Conservation (phyloP, 2,888 invertebrate species). For the Sphaeridia pumilis region DNA sequence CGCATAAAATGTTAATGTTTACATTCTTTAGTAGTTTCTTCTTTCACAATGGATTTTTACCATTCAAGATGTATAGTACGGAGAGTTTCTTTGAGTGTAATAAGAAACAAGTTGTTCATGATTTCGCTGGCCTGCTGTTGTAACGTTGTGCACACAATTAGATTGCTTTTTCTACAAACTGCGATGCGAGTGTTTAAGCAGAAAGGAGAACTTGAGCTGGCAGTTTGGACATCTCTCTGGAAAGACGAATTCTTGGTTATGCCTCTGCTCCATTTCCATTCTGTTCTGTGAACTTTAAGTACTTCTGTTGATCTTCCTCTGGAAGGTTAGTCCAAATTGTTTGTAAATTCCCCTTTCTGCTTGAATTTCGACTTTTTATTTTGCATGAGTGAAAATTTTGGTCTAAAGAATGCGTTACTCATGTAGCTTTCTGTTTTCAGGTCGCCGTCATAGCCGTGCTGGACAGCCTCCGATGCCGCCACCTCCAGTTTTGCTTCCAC, state of each 20-base stretch:
- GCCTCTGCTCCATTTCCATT: conserved; percentile 19
- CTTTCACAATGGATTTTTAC: too few species aligned
- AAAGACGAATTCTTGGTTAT: conserved; percentile 18
- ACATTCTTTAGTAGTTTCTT: too few species aligned
- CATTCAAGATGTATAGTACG: too few species aligned
- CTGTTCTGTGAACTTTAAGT: conserved; percentile 22
- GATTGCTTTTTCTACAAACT: too few species aligned
- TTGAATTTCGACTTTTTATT: background rate
- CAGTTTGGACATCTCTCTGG: conserved; percentile 36
- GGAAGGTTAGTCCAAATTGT: conserved; percentile 37
- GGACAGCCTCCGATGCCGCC: conserved; percentile 27
- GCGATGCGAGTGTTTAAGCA: too few species aligned
- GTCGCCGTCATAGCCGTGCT: conserved; percentile 21
- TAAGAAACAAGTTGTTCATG: too few species aligned
- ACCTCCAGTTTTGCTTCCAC: conserved; percentile 35
- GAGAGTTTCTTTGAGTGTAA: too few species aligned
- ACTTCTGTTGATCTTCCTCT: conserved; percentile 17
- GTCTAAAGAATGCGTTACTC: too few species aligned
- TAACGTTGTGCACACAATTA: too few species aligned
- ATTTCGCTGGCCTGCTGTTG: too few species aligned
- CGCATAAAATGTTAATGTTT: too few species aligned
- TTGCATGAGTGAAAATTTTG: too few species aligned
- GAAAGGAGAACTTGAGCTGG: conserved; percentile 28
- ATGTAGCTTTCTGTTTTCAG: conserved; percentile 19
- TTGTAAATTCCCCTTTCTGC: conserved; percentile 23